phyloP scores from a whole-genome alignment of 2,888 invertebrate genomes.

The Entomobrya multifasciata region DNA sequence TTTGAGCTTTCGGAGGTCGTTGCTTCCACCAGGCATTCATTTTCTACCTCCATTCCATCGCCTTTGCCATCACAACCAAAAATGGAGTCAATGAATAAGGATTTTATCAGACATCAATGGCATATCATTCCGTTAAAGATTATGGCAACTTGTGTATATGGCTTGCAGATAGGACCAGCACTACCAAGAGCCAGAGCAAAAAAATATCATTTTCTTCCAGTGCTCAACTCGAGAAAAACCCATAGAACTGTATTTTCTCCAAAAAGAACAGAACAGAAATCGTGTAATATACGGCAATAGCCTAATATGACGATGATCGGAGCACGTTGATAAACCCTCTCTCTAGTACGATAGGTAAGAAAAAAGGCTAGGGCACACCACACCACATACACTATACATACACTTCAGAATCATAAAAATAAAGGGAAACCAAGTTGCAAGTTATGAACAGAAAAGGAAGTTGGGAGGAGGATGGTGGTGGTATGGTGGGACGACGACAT shows the following conservation, averaged over 20 bases:
- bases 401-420: background rate
- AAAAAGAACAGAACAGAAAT: background rate
- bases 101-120: constrained; percentile 73
- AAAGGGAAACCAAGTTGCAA: background rate
- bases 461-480: background rate
- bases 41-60: background rate
- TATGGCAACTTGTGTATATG: constrained; percentile 3
- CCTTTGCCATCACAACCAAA: background rate
- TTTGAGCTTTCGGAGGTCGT: constrained; percentile 3
- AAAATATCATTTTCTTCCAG: constrained; percentile 60
- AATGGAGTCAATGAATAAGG: constrained; percentile 70
- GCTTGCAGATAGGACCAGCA: background rate
- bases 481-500: background rate
- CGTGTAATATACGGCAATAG: constrained; percentile 13
- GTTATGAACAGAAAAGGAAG: constrained; percentile 3
- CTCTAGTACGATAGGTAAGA: constrained; percentile 21
- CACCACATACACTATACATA: no score
- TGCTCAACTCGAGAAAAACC: constrained; percentile 5
- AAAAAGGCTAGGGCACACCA: constrained; percentile 9
- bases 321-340: constrained; percentile 15
- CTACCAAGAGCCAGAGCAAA: background rate
- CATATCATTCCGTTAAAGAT: constrained; percentile 64
- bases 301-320: constrained; percentile 9
- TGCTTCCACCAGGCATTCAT: background rate
- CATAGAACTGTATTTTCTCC: constrained; percentile 19